These are phyloP conservation scores for Cygnus buccinator DNA, from an alignment of 2,113 vertebrate genomes.

Conservation along the genomic window DNA sequence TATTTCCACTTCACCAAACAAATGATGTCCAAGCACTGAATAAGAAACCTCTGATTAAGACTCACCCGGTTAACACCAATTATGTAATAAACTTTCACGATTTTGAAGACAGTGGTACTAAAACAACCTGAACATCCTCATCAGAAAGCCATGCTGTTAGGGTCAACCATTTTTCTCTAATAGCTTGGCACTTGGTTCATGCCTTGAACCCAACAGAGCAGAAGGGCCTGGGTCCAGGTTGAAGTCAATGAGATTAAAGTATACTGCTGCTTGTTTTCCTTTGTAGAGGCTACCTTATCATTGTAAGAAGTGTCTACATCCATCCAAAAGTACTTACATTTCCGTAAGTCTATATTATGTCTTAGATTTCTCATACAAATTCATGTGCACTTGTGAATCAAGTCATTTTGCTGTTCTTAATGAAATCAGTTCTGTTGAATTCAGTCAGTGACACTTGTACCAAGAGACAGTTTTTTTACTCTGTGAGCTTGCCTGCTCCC, in stretches of 20 bases:
- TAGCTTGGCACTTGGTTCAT: neutral
- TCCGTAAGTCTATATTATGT: neutral
- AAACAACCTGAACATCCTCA: neutral
- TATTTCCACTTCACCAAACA: neutral
- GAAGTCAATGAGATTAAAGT: neutral
- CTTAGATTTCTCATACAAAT: neutral
- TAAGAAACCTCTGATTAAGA: neutral
- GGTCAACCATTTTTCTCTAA: neutral
- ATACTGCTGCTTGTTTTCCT: neutral
- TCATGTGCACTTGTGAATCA: neutral
- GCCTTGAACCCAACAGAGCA: neutral
- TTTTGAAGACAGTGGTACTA: neutral
- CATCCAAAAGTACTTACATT: neutral
- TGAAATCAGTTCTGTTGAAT: neutral
- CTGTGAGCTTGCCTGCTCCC: neutral
- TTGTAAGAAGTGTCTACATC: neutral
- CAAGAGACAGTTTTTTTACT: neutral
- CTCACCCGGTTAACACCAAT: neutral
- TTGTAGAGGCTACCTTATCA: neutral
- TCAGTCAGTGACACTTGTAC: neutral
- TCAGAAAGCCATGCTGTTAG: neutral
- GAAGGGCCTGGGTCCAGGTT: neutral
- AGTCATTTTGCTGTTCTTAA: neutral
- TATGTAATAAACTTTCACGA: neutral
- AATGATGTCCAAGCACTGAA: neutral